Base-by-base conservation (phyloP, 2,113 vertebrate species). In the Cavia aperea region DNA sequence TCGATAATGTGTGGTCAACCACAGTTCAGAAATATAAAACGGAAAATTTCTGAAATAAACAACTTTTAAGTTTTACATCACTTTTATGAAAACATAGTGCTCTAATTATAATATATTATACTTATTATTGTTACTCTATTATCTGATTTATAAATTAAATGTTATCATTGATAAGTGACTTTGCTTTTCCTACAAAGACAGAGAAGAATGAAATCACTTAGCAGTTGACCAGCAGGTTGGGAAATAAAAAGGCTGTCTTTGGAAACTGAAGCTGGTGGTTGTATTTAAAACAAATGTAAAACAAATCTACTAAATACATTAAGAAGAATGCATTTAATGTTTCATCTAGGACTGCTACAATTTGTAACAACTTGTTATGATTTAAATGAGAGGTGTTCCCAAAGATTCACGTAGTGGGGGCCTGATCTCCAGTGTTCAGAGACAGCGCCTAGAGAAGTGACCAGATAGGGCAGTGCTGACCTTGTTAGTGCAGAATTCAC, bases 231-330 rank as follows among this genome's bases (percentile, higher is more conserved):
- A 23, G 29, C 7, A 51, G 43, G 39, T 39, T 81, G 5, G 56
- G 82, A 79, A 75, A 15, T 75, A 51, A 79, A 91, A 79, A 43
- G 46, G 12, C 4, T 92, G 56, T 87, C 93, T 77, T 46, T 46
- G 31, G 43, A 77, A 26, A 56, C n/a, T 83, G 51, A 82, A 3
- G 46, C 1, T 78, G 14, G 16, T 29, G 26, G 16, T 49, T 29
- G 49, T 81, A 5, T 62, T 89, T 49, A 88, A 81, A 92, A 73
- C 4, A 92, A 11, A 63, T 11, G 16, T 72, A 82, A 51, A 75
- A 95, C 23, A 58, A 93, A 82, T 78, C 75, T 33, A 77, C 75
- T 51, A 77, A 54, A 58, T 39, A 94, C 15, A 49, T 68, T 65
- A 56, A 24, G 29, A 58, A 54, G 46, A 21, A 54, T 26, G 82